Percentiles rank a stretch among this genome's conserved stretches.
These are phyloP conservation scores for Sycophila sp. DNA, from an alignment of 1,140 invertebrate species.

Conservation along the genomic window DNA sequence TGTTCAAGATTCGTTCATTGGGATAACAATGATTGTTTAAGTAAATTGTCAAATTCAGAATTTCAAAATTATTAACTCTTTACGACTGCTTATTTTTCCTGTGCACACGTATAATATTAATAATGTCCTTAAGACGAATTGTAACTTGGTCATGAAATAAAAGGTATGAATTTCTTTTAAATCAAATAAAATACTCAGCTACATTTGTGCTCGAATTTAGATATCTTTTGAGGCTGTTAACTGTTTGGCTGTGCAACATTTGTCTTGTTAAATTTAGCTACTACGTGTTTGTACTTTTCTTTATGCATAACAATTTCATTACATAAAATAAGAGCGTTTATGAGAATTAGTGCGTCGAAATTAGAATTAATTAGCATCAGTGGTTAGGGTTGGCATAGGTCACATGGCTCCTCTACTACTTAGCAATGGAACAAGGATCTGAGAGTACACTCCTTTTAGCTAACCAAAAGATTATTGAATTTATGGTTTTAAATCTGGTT, in stretches of 20 bases:
- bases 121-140: too few species aligned
- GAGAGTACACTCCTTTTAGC: conserved; percentile 16
- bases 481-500: conserved; percentile 54
- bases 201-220: conserved; percentile 65
- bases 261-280: conserved; percentile 8
- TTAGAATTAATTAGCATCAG: not conserved
- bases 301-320: conserved; percentile 58
- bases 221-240: conserved; percentile 39
- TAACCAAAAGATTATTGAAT: conserved; percentile 3
- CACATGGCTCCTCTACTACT: not conserved
- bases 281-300: conserved; percentile 58
- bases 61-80: not conserved
- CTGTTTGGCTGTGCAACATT: too few species aligned
- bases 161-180: conserved; percentile 3
- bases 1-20: not conserved
- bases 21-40: not conserved
- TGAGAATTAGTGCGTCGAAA: not conserved
- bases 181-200: not conserved
- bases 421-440: conserved; percentile 14
- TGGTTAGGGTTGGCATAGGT: not conserved
- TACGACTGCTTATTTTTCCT: not conserved
- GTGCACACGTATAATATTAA: conserved; percentile 16
- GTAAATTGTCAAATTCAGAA: not conserved
- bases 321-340: conserved; percentile 13
- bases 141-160: too few species aligned